Conservation (phyloP, 2,113 vertebrate genomes). For the Pseudorasbora parva region DNA sequence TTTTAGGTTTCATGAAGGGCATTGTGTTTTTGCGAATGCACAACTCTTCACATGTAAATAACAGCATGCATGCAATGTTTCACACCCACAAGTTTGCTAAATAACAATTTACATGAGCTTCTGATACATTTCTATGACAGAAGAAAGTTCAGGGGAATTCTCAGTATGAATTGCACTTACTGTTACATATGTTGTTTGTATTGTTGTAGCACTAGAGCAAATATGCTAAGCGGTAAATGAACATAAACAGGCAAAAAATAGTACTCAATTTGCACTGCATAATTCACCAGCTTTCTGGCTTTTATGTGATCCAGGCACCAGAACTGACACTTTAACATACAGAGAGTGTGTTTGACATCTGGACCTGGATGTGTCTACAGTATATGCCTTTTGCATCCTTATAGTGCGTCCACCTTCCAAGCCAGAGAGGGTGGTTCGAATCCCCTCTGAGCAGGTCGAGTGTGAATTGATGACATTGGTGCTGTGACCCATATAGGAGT, state of each 20-base stretch:
- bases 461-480: too few relatives aligned
- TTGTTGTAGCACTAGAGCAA: background rate
- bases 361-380: background rate
- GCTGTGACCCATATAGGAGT: too few relatives aligned
- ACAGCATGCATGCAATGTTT: background rate
- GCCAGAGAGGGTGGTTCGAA: too few relatives aligned
- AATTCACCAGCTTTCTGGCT: background rate
- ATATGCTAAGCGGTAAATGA: background rate
- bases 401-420: too few relatives aligned
- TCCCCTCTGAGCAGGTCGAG: too few relatives aligned
- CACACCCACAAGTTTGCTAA: conserved; percentile 6
- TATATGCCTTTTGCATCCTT: too few relatives aligned
- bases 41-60: background rate
- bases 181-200: background rate
- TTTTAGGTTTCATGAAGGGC: background rate
- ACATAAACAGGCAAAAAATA: background rate
- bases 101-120: background rate
- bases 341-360: too few relatives aligned
- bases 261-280: background rate
- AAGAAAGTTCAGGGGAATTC: background rate
- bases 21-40: background rate
- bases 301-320: background rate
- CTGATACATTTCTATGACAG: background rate
- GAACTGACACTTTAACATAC: background rate
- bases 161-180: background rate